Evolutionary conservation across 64 coral and sea anemone genomes (phyloP).

Genomic region (Exaiptasia diaphana): DNA sequence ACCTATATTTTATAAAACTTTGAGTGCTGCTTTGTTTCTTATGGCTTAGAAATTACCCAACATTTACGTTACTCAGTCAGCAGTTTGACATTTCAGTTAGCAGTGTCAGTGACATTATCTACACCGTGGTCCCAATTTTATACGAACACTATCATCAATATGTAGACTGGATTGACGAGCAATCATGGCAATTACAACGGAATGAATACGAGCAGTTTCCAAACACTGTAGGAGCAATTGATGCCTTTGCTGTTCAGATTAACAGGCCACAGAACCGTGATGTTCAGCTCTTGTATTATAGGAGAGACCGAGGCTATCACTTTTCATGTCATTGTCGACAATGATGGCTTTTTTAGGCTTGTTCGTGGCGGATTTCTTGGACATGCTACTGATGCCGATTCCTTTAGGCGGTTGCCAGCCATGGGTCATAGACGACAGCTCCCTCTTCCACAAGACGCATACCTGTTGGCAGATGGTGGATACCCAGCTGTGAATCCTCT

Average conservation of each 20-base stretch:
- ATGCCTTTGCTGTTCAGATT: conserved; percentile 28
- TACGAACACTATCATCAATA: background rate
- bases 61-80: background rate
- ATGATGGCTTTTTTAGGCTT: background rate
- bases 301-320: conserved; percentile 24
- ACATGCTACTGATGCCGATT: background rate
- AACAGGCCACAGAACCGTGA: background rate
- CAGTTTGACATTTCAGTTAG: background rate
- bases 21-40: background rate
- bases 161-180: background rate
- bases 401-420: background rate
- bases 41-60: background rate
- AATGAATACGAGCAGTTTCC: background rate
- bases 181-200: background rate
- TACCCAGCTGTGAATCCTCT: conserved; percentile 2
- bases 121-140: background rate
- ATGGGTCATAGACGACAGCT: background rate
- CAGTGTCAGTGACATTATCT: background rate
- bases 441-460: background rate
- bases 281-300: background rate
- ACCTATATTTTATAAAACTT: too few species aligned
- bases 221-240: background rate
- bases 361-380: background rate
- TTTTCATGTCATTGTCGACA: conserved; percentile 5
- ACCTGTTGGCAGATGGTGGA: conserved; percentile 3